Percentiles rank a stretch among this genome's conserved stretches.
phyloP scores from a whole-genome alignment of 2,797 vertebrate genomes.

The Myotis myotis region DNA sequence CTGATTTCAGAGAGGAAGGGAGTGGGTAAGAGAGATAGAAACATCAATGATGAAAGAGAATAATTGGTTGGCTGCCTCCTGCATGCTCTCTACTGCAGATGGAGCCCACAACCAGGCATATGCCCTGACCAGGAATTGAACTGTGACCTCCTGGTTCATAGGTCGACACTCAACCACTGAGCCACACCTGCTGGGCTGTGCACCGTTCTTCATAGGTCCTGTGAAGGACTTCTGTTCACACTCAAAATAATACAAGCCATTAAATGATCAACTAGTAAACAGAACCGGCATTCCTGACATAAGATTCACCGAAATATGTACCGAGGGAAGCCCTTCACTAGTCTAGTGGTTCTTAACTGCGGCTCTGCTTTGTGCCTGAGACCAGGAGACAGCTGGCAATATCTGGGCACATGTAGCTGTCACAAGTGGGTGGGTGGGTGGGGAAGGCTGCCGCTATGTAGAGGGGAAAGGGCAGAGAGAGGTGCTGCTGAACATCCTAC shows the following conservation, averaged over 20 bases:
- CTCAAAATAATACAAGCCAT: background rate
- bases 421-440: too few species aligned
- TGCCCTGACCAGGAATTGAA: too few species aligned
- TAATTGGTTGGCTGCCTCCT: too few species aligned
- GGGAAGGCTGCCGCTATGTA: background rate
- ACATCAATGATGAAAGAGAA: too few species aligned
- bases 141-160: too few species aligned
- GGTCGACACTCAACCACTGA: too few species aligned
- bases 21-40: too few species aligned
- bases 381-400: background rate
- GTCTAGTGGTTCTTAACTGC: rapidly evolving
- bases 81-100: too few species aligned
- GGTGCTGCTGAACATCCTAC: background rate
- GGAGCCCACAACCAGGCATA: too few species aligned
- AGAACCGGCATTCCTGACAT: background rate
- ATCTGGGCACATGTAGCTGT: background rate
- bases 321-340: background rate
- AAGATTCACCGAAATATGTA: background rate
- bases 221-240: background rate
- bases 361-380: background rate
- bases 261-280: background rate
- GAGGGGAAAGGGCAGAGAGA: background rate
- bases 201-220: background rate
- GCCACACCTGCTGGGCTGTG: background rate
- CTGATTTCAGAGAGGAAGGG: too few species aligned